Base-by-base conservation (phyloP, 2,113 vertebrate genomes). In the Martes martes region DNA sequence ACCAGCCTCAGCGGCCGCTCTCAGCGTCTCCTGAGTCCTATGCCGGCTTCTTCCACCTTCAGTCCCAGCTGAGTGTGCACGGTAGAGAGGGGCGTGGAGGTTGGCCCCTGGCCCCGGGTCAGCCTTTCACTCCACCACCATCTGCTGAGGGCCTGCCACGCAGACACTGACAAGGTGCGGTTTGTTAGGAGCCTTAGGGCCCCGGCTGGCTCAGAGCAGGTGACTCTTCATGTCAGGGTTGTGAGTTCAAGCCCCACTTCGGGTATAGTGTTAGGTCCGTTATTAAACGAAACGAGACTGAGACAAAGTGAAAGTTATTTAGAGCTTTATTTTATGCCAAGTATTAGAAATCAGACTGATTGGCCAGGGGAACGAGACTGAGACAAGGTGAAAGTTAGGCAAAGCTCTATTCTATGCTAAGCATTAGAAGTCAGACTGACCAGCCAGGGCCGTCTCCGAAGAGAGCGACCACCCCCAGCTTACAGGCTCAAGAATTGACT, bases 21-120 rank as follows among this genome's bases (percentile, higher is more conserved):
- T 98, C 98, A 1, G 98, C 98, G 16, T 92, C 96, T 3, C 97
- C 98, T 18, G 98, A 97, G 63, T 96, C 98, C 24, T 87, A 97
- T 1, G 94, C 97, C 61, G 85, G 67, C 84, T 97, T 98, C 86
- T 99, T 98, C 97, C 97, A 98, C 73, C 98, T 96, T 97, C 98
- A 98, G 97, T 98, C 98, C 50, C 97, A 94, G 97, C 98, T 98
- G 55, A 98, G 98, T 63, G 18, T 47, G 33, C 76, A 8, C 1
- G 8, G 10, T 28, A 6, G 65, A 59, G 23, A 8, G 16, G 52
- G 45, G 42, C 52, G 18, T 19, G 39, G 55, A 88, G 36, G 59
- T 24, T 13, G 7, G 57, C 31, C 52, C 55, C 78, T 16, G 67
- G 59, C 10, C 24, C 33, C 31, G 18, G 19, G 55, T 42, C 47